Evolutionary conservation across 1,140 invertebrate species (phyloP).

Genomic region (Diabrotica virgifera): DNA sequence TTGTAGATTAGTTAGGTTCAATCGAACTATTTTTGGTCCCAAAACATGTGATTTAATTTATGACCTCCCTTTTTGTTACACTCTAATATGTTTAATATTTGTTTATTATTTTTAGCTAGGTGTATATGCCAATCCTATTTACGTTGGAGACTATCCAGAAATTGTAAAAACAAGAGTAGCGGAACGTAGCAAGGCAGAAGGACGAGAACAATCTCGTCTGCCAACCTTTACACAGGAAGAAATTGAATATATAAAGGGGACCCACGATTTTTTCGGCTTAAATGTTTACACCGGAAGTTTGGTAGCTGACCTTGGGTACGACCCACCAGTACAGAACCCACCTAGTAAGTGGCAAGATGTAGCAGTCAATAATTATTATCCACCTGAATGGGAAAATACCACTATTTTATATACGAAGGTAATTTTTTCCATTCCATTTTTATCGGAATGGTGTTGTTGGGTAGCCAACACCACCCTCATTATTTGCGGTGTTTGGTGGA

Average conservation of each 20-base stretch:
- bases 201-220: conserved; percentile 35
- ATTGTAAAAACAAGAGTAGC: conserved; percentile 13
- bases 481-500: too few species aligned
- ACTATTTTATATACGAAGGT: background rate
- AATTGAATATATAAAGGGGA: conserved; percentile 55
- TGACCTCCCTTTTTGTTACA: too few species aligned
- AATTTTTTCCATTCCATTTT: background rate
- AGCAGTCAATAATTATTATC: background rate
- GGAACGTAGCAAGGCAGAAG: conserved; percentile 8
- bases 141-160: conserved; percentile 19
- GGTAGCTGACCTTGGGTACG: conserved; percentile 10
- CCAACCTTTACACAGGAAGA: conserved; percentile 60
- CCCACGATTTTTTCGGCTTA: conserved; percentile 60
- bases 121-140: background rate
- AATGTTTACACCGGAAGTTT: conserved; percentile 41
- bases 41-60: too few species aligned
- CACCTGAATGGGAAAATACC: conserved; percentile 1
- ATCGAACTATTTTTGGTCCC: too few species aligned
- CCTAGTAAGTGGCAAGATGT: background rate
- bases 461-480: too few species aligned
- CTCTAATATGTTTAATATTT: too few species aligned
- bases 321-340: background rate
- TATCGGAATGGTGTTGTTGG: too few species aligned
- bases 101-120: conserved; percentile 1
- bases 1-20: too few species aligned